Evolutionary conservation across 2,113 vertebrate genomes (phyloP).

Genomic region (Oenanthe oenanthe): DNA sequence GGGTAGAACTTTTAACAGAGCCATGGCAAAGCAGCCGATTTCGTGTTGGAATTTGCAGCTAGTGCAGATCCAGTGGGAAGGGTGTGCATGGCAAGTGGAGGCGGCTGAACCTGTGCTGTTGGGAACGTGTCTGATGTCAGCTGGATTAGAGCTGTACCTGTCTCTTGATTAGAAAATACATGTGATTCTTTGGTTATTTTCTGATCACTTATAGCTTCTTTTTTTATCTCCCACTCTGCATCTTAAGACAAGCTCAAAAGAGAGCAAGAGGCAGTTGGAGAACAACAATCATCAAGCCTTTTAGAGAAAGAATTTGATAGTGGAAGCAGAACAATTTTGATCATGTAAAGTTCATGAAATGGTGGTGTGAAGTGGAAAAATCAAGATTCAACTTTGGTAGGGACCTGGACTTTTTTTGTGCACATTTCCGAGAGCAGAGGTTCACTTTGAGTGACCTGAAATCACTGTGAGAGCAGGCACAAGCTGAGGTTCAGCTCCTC

Average conservation of each 20-base stretch:
- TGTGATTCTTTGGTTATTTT: not conserved
- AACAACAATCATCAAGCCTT: not conserved
- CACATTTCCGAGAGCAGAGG: accelerated
- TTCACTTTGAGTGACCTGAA: not conserved
- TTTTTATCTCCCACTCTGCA: not conserved
- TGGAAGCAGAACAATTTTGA: not conserved
- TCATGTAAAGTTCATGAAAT: not conserved
- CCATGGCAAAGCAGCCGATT: accelerated
- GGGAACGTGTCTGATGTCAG: not conserved
- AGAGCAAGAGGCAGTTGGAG: not conserved
- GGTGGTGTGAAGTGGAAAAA: not conserved
- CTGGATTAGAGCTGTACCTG: not conserved
- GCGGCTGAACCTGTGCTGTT: not conserved
- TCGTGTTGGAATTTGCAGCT: not conserved
- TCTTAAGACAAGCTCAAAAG: not conserved
- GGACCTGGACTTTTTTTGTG: not conserved
- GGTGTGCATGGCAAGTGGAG: not conserved
- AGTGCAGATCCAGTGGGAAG: not conserved
- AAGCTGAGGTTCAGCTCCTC: not conserved
- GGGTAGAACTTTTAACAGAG: not conserved
- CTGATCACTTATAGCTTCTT: not conserved
- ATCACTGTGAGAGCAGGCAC: accelerated
- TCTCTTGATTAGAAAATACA: not conserved
- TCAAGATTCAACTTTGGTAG: not conserved
- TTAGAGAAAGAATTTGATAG: not conserved